These are phyloP conservation scores for Penaeus chinensis DNA, from an alignment of 1,140 invertebrate species.

Conservation along the genomic window DNA sequence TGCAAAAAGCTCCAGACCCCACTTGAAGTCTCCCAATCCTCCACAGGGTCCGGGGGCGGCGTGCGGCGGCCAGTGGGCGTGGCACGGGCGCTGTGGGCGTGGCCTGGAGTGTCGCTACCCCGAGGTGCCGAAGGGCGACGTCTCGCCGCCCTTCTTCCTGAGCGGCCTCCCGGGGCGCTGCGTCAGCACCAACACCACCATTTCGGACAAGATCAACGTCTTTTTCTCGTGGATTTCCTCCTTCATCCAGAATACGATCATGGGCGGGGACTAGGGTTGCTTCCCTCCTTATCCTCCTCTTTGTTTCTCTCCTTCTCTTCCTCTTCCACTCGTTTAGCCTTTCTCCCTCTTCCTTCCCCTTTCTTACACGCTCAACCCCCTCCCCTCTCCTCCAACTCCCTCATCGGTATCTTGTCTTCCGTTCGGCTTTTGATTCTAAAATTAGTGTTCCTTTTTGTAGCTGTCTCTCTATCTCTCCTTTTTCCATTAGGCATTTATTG, in stretches of 20 bases:
- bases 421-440: no score
- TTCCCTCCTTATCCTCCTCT: no score
- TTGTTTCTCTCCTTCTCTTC: no score
- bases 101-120: conserved; percentile 38
- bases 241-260: conserved; percentile 37
- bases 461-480: no score
- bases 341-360: no score
- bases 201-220: conserved; percentile 40
- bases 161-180: conserved; percentile 27
- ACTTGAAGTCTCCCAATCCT: not conserved
- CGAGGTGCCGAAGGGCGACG: conserved; percentile 21
- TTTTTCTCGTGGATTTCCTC: conserved; percentile 50
- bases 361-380: no score
- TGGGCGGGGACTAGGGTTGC: not conserved
- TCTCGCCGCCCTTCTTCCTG: conserved; percentile 25
- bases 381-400: no score
- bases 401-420: no score
- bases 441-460: no score
- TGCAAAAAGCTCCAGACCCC: no score
- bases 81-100: conserved; percentile 50
- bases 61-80: conserved; percentile 52
- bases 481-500: no score
- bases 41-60: conserved; percentile 37
- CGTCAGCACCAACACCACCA: conserved; percentile 26
- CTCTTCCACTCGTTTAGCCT: no score